A percentile compares a stretch with the other conserved stretches of the same genome.
Evolutionary conservation across 2,113 vertebrate species (phyloP).

Genomic region (Trogon surrucura): DNA sequence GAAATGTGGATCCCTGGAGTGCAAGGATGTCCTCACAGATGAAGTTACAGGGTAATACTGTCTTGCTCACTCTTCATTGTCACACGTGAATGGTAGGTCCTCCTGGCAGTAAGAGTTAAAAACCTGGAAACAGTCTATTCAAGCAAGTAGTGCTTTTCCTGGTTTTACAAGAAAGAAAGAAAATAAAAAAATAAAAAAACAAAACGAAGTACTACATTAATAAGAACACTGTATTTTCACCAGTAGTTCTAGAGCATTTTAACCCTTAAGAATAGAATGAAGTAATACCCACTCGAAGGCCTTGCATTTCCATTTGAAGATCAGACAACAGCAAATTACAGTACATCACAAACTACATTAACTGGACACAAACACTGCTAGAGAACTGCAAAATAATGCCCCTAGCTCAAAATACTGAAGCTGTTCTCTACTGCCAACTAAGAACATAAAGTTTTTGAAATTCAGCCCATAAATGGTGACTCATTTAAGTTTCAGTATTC

Average conservation of each 20-base stretch:
- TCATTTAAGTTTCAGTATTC: not conserved
- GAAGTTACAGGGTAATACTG: fast-evolving
- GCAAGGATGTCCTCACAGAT: not conserved
- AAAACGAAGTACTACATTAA: not conserved
- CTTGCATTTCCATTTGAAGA: not conserved
- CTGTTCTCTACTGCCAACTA: not conserved
- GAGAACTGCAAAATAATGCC: not conserved
- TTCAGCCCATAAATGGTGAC: not conserved
- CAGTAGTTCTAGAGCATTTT: not conserved
- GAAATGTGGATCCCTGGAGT: not conserved
- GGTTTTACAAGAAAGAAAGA: not conserved
- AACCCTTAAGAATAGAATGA: not conserved
- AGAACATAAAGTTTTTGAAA: not conserved
- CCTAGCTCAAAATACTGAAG: not conserved
- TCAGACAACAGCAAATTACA: not conserved
- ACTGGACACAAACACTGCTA: not conserved
- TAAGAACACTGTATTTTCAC: not conserved
- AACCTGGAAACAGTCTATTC: not conserved
- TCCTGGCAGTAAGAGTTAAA: not conserved
- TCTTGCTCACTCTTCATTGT: not conserved
- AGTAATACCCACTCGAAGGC: not conserved
- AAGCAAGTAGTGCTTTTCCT: not conserved
- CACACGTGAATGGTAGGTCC: not conserved
- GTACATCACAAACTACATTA: not conserved
- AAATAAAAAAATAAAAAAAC: no score